Base-by-base conservation (phyloP, 2,888 invertebrate species). In the Terebella lapidaria region DNA sequence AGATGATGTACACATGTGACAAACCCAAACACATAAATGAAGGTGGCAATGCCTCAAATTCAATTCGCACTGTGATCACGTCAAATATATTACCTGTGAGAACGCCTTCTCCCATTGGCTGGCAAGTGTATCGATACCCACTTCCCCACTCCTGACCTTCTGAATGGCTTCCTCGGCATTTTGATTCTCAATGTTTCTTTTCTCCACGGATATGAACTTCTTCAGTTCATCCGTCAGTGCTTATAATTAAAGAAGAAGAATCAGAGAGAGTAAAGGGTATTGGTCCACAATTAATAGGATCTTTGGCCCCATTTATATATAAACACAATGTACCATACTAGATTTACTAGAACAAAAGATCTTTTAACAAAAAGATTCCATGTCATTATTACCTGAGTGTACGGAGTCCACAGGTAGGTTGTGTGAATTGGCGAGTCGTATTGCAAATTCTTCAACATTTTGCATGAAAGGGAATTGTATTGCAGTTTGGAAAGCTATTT, bases 151-250 rank as follows among this genome's bases (percentile, higher is more conserved):
- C 22, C 24, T 49, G 24, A 53, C 10, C 27, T 28, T 28, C 15
- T 53, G 27, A 5, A 53, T 18, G 5, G 22, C 27, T 22, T 27
- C 53, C 15, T 25, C 29, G 15, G 53, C 53, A 28, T 53, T 27
- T 18, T 10, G 4, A 28, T 53, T 28, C 15, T 53, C 15, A 27
- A 53, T 10, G 5, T 25, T 25, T 10, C 10, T 27, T 5, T 15
- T 53, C 28, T 53, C 27, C 28, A 27, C 5, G 5, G 26, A 26
- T 18, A 53, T 28, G 28, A 53, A 53, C 53, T 53, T 5, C 10
- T 28, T 22, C 10, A 53, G 53, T 53, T 53, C 29, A 53, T 49
- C 49, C 49, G 10, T 49, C 49, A 49, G 24, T 22, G 49, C 49
- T 49, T n/a, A n/a, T n/a, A n/a, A n/a, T n/a, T n/a, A n/a, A n/a